These are phyloP conservation scores for Amorpha juglandis DNA, from an alignment of 2,888 invertebrate species.

Conservation along the genomic window DNA sequence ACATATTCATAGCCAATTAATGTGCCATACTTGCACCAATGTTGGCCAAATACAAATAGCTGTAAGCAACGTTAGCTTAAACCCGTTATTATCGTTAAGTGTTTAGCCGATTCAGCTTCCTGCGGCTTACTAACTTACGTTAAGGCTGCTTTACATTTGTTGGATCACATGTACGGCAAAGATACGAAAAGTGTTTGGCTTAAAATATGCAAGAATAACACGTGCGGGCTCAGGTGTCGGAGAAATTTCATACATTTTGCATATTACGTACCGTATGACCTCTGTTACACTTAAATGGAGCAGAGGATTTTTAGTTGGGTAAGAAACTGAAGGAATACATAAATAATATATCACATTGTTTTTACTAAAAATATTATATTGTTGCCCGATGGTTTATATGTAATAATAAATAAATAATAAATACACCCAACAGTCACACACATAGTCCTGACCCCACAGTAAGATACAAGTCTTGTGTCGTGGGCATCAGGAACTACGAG, in stretches of 20 bases:
- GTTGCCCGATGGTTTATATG: too few species aligned
- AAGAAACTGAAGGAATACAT: neutral
- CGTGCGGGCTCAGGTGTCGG: constrained; percentile 41
- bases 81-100: constrained; percentile 51
- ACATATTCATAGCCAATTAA: constrained; percentile 3
- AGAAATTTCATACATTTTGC: constrained; percentile 42
- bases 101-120: constrained; percentile 51
- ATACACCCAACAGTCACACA: too few species aligned
- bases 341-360: neutral
- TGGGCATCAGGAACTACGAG: too few species aligned
- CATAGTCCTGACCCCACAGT: too few species aligned
- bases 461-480: too few species aligned
- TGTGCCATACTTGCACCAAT: neutral
- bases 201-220: constrained; percentile 43
- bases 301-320: neutral
- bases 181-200: constrained; percentile 24
- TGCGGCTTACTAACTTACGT: constrained; percentile 5
- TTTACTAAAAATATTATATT: too few species aligned
- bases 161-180: constrained; percentile 1
- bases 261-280: constrained; percentile 30
- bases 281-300: neutral
- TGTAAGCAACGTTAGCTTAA: constrained; percentile 41
- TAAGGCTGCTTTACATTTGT: constrained; percentile 24
- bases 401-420: too few species aligned
- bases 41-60: constrained; percentile 17